These are phyloP conservation scores for Herminia tarsipennalis DNA, from an alignment of 2,888 invertebrate species.

Conservation along the genomic window DNA sequence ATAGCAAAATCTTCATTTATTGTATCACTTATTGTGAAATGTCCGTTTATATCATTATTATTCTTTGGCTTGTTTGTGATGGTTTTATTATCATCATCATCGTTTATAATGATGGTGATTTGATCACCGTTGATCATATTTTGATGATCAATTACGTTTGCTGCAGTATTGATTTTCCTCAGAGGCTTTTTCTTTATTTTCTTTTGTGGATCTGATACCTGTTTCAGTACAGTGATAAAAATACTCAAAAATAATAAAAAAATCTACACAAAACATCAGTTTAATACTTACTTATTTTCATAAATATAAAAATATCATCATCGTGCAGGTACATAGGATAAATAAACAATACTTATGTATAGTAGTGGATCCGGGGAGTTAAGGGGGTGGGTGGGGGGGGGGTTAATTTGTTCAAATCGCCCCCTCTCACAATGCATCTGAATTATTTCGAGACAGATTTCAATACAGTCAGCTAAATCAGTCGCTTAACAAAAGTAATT, in stretches of 20 bases:
- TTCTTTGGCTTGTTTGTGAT: slow-evolving; percentile 19
- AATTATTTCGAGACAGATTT: too few species aligned
- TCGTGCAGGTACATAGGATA: too few species aligned
- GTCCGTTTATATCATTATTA: slow-evolving; percentile 1
- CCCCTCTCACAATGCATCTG: too few species aligned
- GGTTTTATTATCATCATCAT: slow-evolving; percentile 11
- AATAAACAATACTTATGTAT: too few species aligned
- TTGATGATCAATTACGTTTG: slow-evolving; percentile 17
- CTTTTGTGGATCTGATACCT: slow-evolving; percentile 4
- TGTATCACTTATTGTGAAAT: background rate
- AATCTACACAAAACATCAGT: too few species aligned
- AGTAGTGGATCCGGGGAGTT: too few species aligned
- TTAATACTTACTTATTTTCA: too few species aligned
- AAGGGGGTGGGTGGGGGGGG: too few species aligned
- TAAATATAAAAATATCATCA: too few species aligned
- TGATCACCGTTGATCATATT: background rate
- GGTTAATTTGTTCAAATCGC: too few species aligned
- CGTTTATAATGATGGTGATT: slow-evolving; percentile 14
- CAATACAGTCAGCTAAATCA: too few species aligned
- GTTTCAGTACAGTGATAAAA: background rate
- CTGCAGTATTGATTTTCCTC: slow-evolving; percentile 28
- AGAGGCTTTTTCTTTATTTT: slow-evolving; percentile 26
- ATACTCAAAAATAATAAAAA: background rate
- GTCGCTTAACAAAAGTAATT: too few species aligned
- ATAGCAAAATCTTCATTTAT: slow-evolving; percentile 27